phyloP scores from a whole-genome alignment of 2,888 invertebrate species.

The Dimorphilus gyrociliatus region DNA sequence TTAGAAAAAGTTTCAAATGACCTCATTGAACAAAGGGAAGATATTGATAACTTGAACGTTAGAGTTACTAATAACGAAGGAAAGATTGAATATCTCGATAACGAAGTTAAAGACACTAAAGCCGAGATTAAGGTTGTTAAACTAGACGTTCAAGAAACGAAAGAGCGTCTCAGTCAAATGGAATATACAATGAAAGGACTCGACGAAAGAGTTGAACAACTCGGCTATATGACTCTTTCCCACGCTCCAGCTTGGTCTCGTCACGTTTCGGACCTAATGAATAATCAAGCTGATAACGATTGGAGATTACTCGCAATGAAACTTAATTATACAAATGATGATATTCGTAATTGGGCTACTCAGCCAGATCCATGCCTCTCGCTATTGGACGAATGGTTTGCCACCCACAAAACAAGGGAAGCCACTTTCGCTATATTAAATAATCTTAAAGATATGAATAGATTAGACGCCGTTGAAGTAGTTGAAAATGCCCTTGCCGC shows the following conservation, averaged over 20 bases:
- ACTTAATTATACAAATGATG: slow-evolving; percentile 27
- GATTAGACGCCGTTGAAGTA: slow-evolving; percentile 23
- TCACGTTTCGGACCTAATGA: slow-evolving; percentile 26
- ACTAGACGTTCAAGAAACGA: no score
- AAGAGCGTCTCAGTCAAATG: no score
- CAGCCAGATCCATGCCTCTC: slow-evolving; percentile 31
- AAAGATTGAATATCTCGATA: slow-evolving; percentile 14
- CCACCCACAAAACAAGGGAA: slow-evolving; percentile 27
- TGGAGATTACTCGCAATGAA: slow-evolving; percentile 28
- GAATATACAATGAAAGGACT: no score
- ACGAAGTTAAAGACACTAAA: slow-evolving; percentile 10
- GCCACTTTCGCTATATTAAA: slow-evolving; percentile 20
- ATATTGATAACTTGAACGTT: slow-evolving; percentile 15
- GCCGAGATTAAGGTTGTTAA: no score
- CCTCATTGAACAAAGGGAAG: slow-evolving; percentile 15
- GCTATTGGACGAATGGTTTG: slow-evolving; percentile 31
- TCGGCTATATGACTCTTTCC: slow-evolving; percentile 28
- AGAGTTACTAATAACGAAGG: slow-evolving; percentile 15
- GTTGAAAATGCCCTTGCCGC: slow-evolving; percentile 27
- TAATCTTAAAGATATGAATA: slow-evolving; percentile 26
- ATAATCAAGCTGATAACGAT: slow-evolving; percentile 21
- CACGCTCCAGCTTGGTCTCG: slow-evolving; percentile 31
- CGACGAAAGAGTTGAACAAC: no score
- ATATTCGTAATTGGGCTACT: slow-evolving; percentile 27
- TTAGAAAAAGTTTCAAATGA: slow-evolving; percentile 16